These are phyloP conservation scores for Dryobates pubescens DNA, from an alignment of 2,797 vertebrate species.

Conservation along the genomic window DNA sequence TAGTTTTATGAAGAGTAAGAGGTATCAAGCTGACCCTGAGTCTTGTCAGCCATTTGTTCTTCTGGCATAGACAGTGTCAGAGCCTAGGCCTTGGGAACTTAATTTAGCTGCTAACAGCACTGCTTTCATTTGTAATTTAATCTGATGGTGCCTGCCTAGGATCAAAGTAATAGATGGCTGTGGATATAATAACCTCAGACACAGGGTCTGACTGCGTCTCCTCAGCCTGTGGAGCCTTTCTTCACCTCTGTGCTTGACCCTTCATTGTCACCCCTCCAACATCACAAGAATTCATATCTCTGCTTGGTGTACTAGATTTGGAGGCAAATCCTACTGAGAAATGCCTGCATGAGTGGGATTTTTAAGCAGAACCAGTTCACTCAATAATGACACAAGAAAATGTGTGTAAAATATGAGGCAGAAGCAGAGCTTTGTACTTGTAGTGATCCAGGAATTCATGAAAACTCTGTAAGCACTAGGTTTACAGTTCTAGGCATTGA, in stretches of 20 bases:
- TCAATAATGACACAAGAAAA: background rate
- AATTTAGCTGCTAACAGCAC: background rate
- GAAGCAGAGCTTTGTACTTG: background rate
- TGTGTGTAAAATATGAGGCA: background rate
- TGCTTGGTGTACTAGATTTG: background rate
- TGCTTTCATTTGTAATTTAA: background rate
- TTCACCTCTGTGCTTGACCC: background rate
- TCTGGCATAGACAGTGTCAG: background rate
- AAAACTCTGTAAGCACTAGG: background rate
- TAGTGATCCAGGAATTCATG: background rate
- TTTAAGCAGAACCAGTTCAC: background rate
- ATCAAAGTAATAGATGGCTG: accelerated
- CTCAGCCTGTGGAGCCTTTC: background rate
- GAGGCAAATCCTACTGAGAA: background rate
- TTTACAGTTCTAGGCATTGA: background rate
- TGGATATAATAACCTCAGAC: background rate
- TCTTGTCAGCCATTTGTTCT: background rate
- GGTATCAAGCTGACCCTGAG: background rate
- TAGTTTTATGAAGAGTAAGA: background rate
- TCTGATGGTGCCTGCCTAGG: background rate
- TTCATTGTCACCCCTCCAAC: background rate
- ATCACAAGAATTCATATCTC: background rate
- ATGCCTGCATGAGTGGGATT: background rate
- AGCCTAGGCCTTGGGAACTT: background rate
- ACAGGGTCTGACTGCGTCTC: background rate